phyloP scores from a whole-genome alignment of 2,888 invertebrate genomes.

The Schizaphis graminum region DNA sequence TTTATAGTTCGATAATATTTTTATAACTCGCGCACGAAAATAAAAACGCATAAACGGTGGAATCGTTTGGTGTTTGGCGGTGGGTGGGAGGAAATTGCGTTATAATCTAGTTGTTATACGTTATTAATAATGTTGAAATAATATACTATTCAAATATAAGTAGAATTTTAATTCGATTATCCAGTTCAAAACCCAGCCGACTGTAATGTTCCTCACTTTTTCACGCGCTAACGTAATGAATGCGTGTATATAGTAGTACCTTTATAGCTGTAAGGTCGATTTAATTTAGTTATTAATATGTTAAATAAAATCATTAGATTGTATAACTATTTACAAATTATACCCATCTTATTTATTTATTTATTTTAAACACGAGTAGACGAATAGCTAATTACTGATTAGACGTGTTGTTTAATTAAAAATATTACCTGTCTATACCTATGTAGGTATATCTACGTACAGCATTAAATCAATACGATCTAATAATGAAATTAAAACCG shows the following conservation, averaged over 20 bases:
- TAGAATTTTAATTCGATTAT: background rate
- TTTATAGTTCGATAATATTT: background rate
- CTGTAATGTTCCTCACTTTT: background rate
- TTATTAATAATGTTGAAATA: background rate
- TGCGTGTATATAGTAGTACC: background rate
- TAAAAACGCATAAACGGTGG: background rate
- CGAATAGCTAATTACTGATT: background rate
- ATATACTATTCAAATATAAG: background rate
- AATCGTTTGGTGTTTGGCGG: background rate
- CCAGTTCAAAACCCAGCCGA: background rate
- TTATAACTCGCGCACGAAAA: background rate
- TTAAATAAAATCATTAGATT: slow-evolving; percentile 8
- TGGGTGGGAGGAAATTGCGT: background rate
- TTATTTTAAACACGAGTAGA: background rate
- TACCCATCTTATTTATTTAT: background rate
- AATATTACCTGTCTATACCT: background rate
- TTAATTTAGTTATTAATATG: slow-evolving; percentile 18
- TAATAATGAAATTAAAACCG: background rate
- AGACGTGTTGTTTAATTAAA: slow-evolving; percentile 28
- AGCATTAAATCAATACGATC: background rate
- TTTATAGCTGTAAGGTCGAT: background rate
- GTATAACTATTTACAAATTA: background rate
- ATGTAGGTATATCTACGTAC: background rate
- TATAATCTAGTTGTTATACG: background rate
- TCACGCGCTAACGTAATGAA: background rate